Evolutionary conservation across 1,140 invertebrate species (phyloP).

Genomic region (Probaryconus sp.): DNA sequence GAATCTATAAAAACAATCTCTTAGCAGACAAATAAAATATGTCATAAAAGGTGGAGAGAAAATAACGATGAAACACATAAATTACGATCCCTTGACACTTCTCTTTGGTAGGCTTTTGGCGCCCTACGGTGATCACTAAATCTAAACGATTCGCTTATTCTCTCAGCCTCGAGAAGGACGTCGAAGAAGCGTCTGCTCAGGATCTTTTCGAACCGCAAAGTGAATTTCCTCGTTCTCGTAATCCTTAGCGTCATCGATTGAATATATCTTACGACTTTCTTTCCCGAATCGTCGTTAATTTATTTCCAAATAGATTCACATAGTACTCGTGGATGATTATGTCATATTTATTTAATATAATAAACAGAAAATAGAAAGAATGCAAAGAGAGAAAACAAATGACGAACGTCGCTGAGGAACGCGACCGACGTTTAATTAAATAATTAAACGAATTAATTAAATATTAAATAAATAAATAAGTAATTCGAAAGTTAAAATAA

Average conservation of each 20-base stretch:
- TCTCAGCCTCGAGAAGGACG: constrained; percentile 1
- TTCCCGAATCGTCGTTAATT: background rate
- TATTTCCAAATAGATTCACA: too few relatives aligned
- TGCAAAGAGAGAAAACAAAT: too few relatives aligned
- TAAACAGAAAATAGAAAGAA: too few relatives aligned
- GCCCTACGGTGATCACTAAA: constrained; percentile 34
- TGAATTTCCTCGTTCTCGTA: constrained; percentile 44
- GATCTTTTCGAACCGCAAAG: constrained; percentile 25
- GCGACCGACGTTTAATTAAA: too few relatives aligned
- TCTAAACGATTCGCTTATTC: constrained; percentile 44
- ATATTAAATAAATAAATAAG: constrained; percentile 8
- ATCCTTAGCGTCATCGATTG: constrained; percentile 32
- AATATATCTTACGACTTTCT: constrained; percentile 28
- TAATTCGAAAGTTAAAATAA: background rate
- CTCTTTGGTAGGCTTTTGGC: constrained; percentile 6
- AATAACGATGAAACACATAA: constrained; percentile 25
- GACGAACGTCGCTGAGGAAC: too few relatives aligned
- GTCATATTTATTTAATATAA: too few relatives aligned
- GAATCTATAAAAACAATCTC: constrained; percentile 6
- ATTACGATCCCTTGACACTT: constrained; percentile 24
- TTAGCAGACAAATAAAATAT: background rate
- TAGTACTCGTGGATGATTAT: too few relatives aligned
- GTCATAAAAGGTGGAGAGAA: background rate
- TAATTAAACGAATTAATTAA: too few relatives aligned
- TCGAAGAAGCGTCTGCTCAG: constrained; percentile 17